phyloP scores from a whole-genome alignment of 1,140 invertebrate species.

The Bombyx mori region ASM3026992v2 NC_085123.1:6323001-6323500 shows the following conservation, averaged over 20 bases:
- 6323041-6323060: constrained; percentile 76
- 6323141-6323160: no score
- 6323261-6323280: constrained; percentile 89
- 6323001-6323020: constrained; percentile 78
- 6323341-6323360: constrained; percentile 49
- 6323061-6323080: constrained; percentile 74
- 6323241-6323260: constrained; percentile 85
- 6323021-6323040: constrained; percentile 76
- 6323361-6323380: not conserved
- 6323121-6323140: constrained; percentile 24
- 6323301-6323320: constrained; percentile 88
- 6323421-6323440: no score
- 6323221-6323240: not conserved
- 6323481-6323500: no score
- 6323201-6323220: not conserved
- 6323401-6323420: no score
- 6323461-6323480: no score
- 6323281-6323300: constrained; percentile 87
- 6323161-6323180: no score
- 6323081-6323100: constrained; percentile 78
- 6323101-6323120: constrained; percentile 81
- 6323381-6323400: no score
- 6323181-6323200: no score
- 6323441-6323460: no score
- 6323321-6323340: constrained; percentile 73